Conservation (phyloP, 2,113 vertebrate species). For the Ptyas mucosa region DNA sequence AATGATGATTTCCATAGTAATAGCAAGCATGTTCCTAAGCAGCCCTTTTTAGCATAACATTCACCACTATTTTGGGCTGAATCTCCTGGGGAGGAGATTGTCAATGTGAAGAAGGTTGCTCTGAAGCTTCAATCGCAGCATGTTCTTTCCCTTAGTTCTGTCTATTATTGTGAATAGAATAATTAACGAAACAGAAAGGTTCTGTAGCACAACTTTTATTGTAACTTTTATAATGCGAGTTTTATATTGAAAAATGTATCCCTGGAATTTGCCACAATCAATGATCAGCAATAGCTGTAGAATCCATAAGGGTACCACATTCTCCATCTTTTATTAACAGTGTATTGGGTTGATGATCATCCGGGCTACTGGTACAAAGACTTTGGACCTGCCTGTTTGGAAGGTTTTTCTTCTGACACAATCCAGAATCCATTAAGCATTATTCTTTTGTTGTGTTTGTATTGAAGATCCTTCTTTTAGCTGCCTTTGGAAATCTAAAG, state of each 20-base stretch:
- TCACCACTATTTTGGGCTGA: neutral
- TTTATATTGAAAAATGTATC: neutral
- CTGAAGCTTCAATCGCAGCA: neutral
- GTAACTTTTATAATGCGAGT: neutral
- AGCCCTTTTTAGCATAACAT: neutral
- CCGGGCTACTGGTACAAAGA: neutral
- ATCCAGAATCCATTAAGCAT: neutral
- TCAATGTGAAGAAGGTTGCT: neutral
- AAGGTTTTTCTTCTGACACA: neutral
- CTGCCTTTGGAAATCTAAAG: slow-evolving; percentile 66
- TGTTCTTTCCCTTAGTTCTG: neutral
- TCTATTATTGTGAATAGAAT: neutral
- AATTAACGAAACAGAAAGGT: neutral
- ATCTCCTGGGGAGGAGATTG: neutral
- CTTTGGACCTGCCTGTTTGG: neutral
- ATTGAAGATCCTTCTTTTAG: slow-evolving; percentile 76
- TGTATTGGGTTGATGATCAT: neutral
- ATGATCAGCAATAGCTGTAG: neutral
- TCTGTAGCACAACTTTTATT: neutral
- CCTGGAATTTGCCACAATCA: neutral
- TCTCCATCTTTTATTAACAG: neutral
- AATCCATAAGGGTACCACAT: neutral
- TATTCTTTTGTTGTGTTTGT: slow-evolving; percentile 28
- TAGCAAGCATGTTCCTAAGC: neutral
- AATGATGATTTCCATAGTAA: neutral